These are phyloP conservation scores for Hedychridium roseum DNA, from an alignment of 2,888 invertebrate genomes.

Conservation along the genomic window DNA sequence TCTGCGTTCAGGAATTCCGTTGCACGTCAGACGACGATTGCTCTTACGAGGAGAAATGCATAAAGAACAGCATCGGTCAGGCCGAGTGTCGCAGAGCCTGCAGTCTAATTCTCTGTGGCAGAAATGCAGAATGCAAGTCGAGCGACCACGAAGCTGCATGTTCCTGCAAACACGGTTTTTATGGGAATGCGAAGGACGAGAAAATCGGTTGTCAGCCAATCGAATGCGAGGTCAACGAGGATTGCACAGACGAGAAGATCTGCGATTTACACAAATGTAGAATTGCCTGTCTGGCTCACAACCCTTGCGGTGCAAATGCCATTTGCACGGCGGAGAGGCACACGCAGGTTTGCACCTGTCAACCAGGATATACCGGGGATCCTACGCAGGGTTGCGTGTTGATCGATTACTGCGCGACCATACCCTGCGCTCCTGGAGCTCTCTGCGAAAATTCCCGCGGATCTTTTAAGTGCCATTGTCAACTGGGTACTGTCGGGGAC, in stretches of 20 bases:
- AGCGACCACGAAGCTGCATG: conserved; percentile 79
- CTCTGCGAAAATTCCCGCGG: conserved; percentile 82
- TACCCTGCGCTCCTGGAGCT: conserved; percentile 83
- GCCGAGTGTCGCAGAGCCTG: conserved; percentile 82
- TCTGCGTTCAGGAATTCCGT: conserved; percentile 83
- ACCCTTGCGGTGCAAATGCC: conserved; percentile 85
- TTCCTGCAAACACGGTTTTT: conserved; percentile 80
- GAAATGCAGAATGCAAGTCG: conserved; percentile 82
- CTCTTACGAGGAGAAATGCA: conserved; percentile 76
- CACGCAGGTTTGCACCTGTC: conserved; percentile 79
- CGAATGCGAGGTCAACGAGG: conserved; percentile 75
- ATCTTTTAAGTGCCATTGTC: conserved; percentile 82
- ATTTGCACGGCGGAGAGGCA: conserved; percentile 87
- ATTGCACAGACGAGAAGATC: conserved; percentile 84
- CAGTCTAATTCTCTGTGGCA: conserved; percentile 77
- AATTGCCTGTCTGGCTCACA: conserved; percentile 83
- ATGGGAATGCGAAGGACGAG: conserved; percentile 77
- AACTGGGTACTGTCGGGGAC: conserved; percentile 82
- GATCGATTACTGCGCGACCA: conserved; percentile 80
- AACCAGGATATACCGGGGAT: conserved; percentile 87
- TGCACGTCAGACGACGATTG: conserved; percentile 81
- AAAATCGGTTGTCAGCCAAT: conserved; percentile 81
- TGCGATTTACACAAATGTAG: conserved; percentile 86
- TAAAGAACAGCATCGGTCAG: conserved; percentile 73
- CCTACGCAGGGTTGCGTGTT: conserved; percentile 75